Evolutionary conservation across 1,140 invertebrate species (phyloP).

Genomic region (Protaetia brevitarsis): DNA sequence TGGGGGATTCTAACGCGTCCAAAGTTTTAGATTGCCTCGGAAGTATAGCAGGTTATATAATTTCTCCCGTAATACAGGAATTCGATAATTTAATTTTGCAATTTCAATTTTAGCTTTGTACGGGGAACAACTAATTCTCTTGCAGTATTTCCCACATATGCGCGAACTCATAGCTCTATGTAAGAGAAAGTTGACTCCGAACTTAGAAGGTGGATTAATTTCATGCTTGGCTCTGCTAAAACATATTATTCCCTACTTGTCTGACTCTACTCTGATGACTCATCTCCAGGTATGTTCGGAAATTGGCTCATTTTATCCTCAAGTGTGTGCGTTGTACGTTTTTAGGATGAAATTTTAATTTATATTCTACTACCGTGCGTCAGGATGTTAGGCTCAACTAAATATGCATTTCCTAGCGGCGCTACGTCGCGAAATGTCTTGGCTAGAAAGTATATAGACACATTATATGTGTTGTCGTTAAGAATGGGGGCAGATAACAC

Average conservation of each 20-base stretch:
- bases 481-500: slow-evolving; percentile 83
- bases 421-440: slow-evolving; percentile 67
- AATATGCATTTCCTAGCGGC: slow-evolving; percentile 77
- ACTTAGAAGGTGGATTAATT: slow-evolving; percentile 84
- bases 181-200: slow-evolving; percentile 72
- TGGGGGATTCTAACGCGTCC: slow-evolving; percentile 78
- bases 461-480: slow-evolving; percentile 73
- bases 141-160: slow-evolving; percentile 93
- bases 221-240: slow-evolving; percentile 79
- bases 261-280: slow-evolving; percentile 84
- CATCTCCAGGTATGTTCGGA: slow-evolving; percentile 66
- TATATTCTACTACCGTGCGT: slow-evolving; percentile 76
- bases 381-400: slow-evolving; percentile 68
- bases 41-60: slow-evolving; percentile 69
- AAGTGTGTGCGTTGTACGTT: slow-evolving; percentile 26
- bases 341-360: slow-evolving; percentile 68
- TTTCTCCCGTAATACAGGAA: neutral
- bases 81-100: slow-evolving; percentile 21
- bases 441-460: slow-evolving; percentile 76
- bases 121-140: slow-evolving; percentile 88
- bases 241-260: slow-evolving; percentile 75
- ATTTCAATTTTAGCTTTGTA: slow-evolving; percentile 71
- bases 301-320: neutral
- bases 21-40: slow-evolving; percentile 86
- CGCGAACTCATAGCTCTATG: slow-evolving; percentile 76